Evolutionary conservation across 2,888 invertebrate genomes (phyloP), one percentile per base, ranked within the genome.

Genomic region (Plebejus argus): DNA sequence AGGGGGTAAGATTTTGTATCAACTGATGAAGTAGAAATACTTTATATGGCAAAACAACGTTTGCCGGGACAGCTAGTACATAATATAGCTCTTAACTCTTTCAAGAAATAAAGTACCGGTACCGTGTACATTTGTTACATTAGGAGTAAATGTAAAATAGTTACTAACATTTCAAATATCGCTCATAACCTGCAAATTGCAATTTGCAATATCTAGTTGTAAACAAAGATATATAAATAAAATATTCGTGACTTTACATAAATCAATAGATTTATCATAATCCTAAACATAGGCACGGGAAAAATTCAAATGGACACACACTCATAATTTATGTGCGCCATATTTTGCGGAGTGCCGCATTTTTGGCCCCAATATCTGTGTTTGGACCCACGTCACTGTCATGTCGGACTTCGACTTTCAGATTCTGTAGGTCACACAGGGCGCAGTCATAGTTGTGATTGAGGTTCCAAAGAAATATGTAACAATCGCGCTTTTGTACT

Each of bases 311-410:
- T 33, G 28, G 28, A 66, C 66, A n/a, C 70, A 35, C 8, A 35
- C 35, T 39, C 39, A 71, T 71, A 71, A 71, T 71, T 71, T 71
- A 71, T 71, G 71, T 71, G 8, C 71, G 74, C 45, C 74, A 74
- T 74, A 74, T 53, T 74, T 74, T 23, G 49, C 35, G 23, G 35
- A 74, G 6, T 39, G 71, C 71, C 45, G 28, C 23, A 53, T 33
- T 28, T 49, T 49, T 23, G 18, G 18, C 6, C 53, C 33, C 4
- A 8, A 39, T 71, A 20, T 71, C 20, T 35, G 70, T 18, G 20
- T 71, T 45, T 23, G n/a, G 45, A 72, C 72, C 72, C 39, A 72
- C 72, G 23, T 72, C 72, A 72, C 39, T 45, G 72, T 49, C 72
- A 72, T 3, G 45, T 72, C 15, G 39, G 4, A 72, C 20, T 72